Conservation (phyloP, 1,140 invertebrate genomes). For the Ceratoteleas bidentatus region DNA sequence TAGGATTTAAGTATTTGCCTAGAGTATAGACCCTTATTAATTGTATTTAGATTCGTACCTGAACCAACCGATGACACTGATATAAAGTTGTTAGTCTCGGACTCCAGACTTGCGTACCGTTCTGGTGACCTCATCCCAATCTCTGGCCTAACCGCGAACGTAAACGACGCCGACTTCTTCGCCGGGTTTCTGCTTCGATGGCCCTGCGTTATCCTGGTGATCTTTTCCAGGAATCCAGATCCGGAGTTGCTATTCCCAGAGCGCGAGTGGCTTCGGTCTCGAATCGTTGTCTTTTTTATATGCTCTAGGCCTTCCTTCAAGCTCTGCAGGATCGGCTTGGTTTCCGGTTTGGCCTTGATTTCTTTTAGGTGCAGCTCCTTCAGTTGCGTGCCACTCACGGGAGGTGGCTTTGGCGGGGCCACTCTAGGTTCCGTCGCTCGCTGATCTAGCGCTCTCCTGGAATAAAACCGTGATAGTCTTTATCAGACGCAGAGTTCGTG, state of each 20-base stretch:
- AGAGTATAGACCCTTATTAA: too few relatives aligned
- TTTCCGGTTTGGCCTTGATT: conserved; percentile 76
- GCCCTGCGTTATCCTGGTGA: conserved; percentile 78
- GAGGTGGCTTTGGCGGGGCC: conserved; percentile 73
- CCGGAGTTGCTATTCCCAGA: conserved; percentile 53
- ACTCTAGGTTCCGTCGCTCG: conserved; percentile 77
- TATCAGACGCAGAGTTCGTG: conserved; percentile 18
- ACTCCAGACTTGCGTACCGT: conserved; percentile 77
- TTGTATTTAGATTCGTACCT: too few relatives aligned
- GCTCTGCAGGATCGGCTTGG: conserved; percentile 77
- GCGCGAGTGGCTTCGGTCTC: conserved; percentile 74
- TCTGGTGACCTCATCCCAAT: conserved; percentile 77
- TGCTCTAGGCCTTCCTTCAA: conserved; percentile 77
- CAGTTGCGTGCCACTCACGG: conserved; percentile 65
- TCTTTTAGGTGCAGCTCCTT: conserved; percentile 77
- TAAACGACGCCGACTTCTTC: conserved; percentile 79
- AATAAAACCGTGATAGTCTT: conserved; percentile 31
- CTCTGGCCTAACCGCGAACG: conserved; percentile 77
- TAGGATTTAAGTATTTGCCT: too few relatives aligned
- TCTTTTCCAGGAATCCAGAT: conserved; percentile 72
- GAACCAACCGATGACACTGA: conserved; percentile 45
- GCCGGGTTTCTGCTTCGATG: conserved; percentile 76
- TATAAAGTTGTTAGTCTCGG: conserved; percentile 72
- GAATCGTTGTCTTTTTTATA: conserved; percentile 77
- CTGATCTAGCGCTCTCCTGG: conserved; percentile 77